Evolutionary conservation across 2,113 vertebrate genomes (phyloP), one percentile per base, ranked within the genome.

Genomic region (Pseudorectes ferrugineus): DNA sequence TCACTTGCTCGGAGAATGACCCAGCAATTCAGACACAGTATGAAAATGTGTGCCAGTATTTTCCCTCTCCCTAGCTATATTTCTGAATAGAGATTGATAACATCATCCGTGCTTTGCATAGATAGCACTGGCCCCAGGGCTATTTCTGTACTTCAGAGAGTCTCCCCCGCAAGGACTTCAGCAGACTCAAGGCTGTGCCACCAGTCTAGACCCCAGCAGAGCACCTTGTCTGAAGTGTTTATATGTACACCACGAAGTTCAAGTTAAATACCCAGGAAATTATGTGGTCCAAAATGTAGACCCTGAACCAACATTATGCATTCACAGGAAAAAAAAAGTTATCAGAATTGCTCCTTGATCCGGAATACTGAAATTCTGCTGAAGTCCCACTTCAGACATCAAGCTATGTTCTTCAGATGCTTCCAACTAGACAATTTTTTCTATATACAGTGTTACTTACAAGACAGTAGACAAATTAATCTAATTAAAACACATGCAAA

Each of bases 181-280:
- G 48, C 48, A 93, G 73, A 73, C 15, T 54, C 46, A 62, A 57
- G 51, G 46, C 46, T 62, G 24, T 26, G 28, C 11, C 22, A 74
- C 10, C 12, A 4, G 1, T 9, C 4, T 22, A 35, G 15, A 79
- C 4, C 4, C 11, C 15, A 83, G 19, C 28, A 43, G 31, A 63
- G 40, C 26, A 59, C 6, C 49, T 61, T 43, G 8, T 42, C 58
- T 46, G 38, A 5, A 11, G 4, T 14, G 9, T 43, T 66, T 54
- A 10, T 10, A 26, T 11, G 4, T n/a, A 66, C 13, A 58, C 3
- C 2, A 2, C 3, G 4, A 31, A 91, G 16, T 16, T 38, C 1
- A 6, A 31, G 10, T 49, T 72, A 88, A 65, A 77, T 21, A 23
- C 18, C 28, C n/a, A 72, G 28, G 36, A 83, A 73, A 80, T 23